phyloP scores from a whole-genome alignment of 2,113 vertebrate species.

The Hucho hucho region DNA sequence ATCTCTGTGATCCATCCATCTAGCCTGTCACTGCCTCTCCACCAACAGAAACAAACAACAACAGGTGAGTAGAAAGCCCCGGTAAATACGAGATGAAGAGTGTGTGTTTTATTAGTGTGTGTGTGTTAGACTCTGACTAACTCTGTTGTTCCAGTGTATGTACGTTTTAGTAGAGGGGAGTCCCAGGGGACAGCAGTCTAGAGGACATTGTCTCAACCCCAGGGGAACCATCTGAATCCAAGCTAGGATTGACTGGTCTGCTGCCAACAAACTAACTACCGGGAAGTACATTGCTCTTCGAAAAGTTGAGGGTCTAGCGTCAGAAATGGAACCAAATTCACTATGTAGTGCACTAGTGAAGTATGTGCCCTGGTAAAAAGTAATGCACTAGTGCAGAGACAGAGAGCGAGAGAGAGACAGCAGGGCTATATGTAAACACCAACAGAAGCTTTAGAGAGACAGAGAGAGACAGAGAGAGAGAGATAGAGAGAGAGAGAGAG shows the following conservation, averaged over 20 bases:
- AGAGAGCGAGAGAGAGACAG: no score
- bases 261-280: background rate
- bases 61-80: background rate
- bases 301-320: background rate
- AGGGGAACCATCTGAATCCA: background rate
- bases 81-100: background rate
- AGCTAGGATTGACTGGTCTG: background rate
- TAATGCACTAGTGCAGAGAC: no score
- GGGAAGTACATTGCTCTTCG: background rate
- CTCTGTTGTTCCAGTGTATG: background rate
- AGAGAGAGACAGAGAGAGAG: no score
- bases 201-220: background rate
- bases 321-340: background rate
- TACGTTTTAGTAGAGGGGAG: background rate
- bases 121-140: background rate
- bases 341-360: no score
- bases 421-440: conserved; percentile 46
- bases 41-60: background rate
- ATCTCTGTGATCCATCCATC: conserved; percentile 2
- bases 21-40: background rate
- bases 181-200: background rate
- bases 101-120: background rate
- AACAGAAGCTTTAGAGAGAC: conserved; percentile 50
- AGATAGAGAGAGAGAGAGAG: no score
- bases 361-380: no score